Conservation (phyloP, 2,113 vertebrate genomes). For the Phodopus roborovskii region DNA sequence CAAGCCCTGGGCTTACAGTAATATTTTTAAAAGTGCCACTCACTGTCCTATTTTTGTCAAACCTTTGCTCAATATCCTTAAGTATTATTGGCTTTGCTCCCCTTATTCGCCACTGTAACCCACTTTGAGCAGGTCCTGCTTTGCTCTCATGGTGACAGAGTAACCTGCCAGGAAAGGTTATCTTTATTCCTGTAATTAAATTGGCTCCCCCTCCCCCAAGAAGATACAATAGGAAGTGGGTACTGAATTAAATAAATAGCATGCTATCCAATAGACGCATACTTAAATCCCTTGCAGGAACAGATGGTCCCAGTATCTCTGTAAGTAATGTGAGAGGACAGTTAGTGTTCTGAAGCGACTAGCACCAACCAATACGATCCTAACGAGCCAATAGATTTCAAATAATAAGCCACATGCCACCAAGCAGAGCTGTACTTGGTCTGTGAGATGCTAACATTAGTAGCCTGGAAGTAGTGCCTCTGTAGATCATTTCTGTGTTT, state of each 20-base stretch:
- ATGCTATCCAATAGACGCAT: slow-evolving; percentile 88
- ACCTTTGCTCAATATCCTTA: slow-evolving; percentile 85
- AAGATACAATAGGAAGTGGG: slow-evolving; percentile 88
- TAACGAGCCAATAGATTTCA: slow-evolving; percentile 82
- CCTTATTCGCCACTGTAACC: slow-evolving; percentile 80
- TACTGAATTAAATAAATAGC: slow-evolving; percentile 92
- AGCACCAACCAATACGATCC: slow-evolving; percentile 82
- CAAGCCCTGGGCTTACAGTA: slow-evolving; percentile 92
- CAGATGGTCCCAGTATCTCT: slow-evolving; percentile 92
- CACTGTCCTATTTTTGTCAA: slow-evolving; percentile 85
- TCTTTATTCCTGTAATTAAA: slow-evolving; percentile 93
- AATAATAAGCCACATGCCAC: slow-evolving; percentile 78
- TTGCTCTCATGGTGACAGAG: slow-evolving; percentile 82
- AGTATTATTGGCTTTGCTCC: slow-evolving; percentile 79
- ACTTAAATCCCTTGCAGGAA: slow-evolving; percentile 89
- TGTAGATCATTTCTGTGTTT: neutral
- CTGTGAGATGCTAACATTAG: slow-evolving; percentile 51
- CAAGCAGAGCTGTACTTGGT: slow-evolving; percentile 39
- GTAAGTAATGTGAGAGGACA: slow-evolving; percentile 92
- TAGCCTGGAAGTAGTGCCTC: neutral
- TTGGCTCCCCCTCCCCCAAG: slow-evolving; percentile 83
- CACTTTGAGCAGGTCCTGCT: slow-evolving; percentile 82
- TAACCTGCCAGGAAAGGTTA: slow-evolving; percentile 89
- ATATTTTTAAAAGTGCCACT: slow-evolving; percentile 86
- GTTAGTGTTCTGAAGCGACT: slow-evolving; percentile 92